These are phyloP conservation scores for Siniperca chuatsi DNA, from an alignment of 2,113 vertebrate species.

Conservation along the genomic window DNA sequence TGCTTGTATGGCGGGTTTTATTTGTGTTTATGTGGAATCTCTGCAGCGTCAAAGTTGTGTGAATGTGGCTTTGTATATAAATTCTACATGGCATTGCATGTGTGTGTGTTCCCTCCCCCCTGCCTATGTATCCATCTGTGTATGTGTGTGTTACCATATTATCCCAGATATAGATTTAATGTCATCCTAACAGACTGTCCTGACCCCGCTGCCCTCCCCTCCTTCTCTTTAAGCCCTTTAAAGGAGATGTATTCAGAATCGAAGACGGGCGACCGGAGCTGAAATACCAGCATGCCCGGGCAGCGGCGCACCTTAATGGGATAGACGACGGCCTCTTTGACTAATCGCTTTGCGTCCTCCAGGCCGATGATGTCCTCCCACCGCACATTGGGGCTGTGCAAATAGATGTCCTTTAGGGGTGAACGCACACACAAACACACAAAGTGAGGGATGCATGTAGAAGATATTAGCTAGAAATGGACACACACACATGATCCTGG, in stretches of 20 bases:
- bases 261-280: slow-evolving; percentile 73
- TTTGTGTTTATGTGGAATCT: slow-evolving; percentile 9
- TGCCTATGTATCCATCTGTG: slow-evolving; percentile 55
- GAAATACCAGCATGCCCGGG: slow-evolving; percentile 80
- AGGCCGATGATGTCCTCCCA: slow-evolving; percentile 97
- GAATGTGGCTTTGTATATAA: neutral
- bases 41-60: slow-evolving; percentile 19
- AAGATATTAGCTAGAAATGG: neutral
- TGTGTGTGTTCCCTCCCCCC: slow-evolving; percentile 1
- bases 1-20: slow-evolving; percentile 20
- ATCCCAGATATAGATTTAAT: slow-evolving; percentile 85
- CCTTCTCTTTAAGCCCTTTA: slow-evolving; percentile 77
- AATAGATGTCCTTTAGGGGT: slow-evolving; percentile 82
- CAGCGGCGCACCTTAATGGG: slow-evolving; percentile 89
- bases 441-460: slow-evolving; percentile 21
- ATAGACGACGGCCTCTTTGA: slow-evolving; percentile 98
- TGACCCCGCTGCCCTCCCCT: slow-evolving; percentile 61
- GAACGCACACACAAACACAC: slow-evolving; percentile 40
- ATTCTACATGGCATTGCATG: slow-evolving; percentile 14
- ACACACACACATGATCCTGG: neutral
- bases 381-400: slow-evolving; percentile 93
- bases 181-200: slow-evolving; percentile 81
- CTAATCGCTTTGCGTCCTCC: slow-evolving; percentile 95
- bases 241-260: slow-evolving; percentile 85
- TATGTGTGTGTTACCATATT: slow-evolving; percentile 65